Conservation (phyloP, 2,888 invertebrate species). For the Thymelicus acteon region DNA sequence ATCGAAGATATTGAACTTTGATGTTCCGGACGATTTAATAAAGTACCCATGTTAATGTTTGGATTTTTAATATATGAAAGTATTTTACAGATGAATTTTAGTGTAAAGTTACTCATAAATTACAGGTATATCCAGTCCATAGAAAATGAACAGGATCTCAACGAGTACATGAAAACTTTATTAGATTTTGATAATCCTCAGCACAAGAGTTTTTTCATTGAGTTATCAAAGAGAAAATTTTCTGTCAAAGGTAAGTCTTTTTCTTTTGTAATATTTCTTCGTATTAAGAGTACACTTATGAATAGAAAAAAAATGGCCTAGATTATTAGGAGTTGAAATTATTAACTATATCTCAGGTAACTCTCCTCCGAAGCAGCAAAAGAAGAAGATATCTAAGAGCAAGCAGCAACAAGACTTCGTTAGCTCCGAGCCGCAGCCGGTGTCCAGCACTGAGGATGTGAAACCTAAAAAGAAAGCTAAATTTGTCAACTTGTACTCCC, state of each 20-base stretch:
- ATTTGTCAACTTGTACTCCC: slow-evolving; percentile 90
- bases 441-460: slow-evolving; percentile 52
- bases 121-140: slow-evolving; percentile 90
- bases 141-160: slow-evolving; percentile 88
- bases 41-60: slow-evolving; percentile 72
- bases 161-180: slow-evolving; percentile 91
- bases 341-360: slow-evolving; percentile 52
- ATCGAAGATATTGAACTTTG: slow-evolving; percentile 87
- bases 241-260: slow-evolving; percentile 61
- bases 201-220: slow-evolving; percentile 87
- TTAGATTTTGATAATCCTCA: slow-evolving; percentile 87
- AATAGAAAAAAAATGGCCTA: no score
- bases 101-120: slow-evolving; percentile 42
- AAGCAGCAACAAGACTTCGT: slow-evolving; percentile 63
- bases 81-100: background rate
- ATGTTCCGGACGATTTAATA: slow-evolving; percentile 89
- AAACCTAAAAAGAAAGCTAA: slow-evolving; percentile 87
- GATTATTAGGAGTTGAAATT: no score
- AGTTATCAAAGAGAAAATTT: slow-evolving; percentile 84
- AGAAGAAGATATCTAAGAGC: slow-evolving; percentile 75
- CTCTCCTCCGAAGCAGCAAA: slow-evolving; percentile 61
- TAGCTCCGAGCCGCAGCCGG: slow-evolving; percentile 47
- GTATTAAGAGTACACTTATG: no score
- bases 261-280: background rate
- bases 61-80: slow-evolving; percentile 17